These are phyloP conservation scores for Hippocampus zosterae DNA, from an alignment of 2,113 vertebrate species.

Conservation along the genomic window DNA sequence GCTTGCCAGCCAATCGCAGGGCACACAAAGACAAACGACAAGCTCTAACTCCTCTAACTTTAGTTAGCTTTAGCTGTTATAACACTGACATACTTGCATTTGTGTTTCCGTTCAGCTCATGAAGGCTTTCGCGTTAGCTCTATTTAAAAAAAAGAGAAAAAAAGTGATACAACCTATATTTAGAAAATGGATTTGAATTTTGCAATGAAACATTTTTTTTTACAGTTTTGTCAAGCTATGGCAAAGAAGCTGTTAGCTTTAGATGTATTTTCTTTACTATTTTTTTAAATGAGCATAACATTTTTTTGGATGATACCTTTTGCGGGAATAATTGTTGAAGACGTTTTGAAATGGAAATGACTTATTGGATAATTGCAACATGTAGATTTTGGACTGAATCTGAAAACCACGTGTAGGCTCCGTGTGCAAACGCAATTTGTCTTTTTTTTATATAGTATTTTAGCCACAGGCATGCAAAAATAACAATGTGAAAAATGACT, in stretches of 20 bases:
- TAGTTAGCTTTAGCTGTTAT: too few species aligned
- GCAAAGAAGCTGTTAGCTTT: too few species aligned
- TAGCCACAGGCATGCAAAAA: constrained; percentile 1
- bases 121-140: too few species aligned
- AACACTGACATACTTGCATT: not conserved
- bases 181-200: too few species aligned
- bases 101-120: not conserved
- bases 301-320: too few species aligned
- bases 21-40: not conserved
- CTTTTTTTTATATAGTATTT: constrained; percentile 3
- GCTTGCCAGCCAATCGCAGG: too few species aligned
- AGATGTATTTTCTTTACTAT: too few species aligned
- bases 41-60: not conserved
- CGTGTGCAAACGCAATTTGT: not conserved
- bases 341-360: not conserved
- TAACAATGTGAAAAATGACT: constrained; percentile 1
- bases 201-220: too few species aligned
- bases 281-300: too few species aligned
- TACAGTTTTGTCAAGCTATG: too few species aligned
- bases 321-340: not conserved
- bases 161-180: too few species aligned
- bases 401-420: constrained; percentile 4
- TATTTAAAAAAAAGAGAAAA: too few species aligned
- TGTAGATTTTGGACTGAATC: not conserved
- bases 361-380: not conserved